Base-by-base conservation (phyloP, 2,113 vertebrate genomes). In the Myxocyprinus asiaticus region DNA sequence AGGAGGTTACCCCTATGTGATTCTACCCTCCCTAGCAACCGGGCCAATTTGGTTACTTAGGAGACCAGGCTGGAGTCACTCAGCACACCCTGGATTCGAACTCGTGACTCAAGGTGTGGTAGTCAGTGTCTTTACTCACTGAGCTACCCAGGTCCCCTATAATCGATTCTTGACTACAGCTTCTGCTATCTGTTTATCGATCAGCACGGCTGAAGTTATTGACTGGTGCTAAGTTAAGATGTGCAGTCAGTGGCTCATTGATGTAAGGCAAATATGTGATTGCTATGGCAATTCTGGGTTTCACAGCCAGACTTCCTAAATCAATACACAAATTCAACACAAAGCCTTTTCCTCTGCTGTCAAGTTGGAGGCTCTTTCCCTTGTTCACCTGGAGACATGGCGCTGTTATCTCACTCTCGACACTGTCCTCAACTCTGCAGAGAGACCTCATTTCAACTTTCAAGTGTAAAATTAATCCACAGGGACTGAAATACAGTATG, bases 281-380 rank as follows among this genome's bases (percentile, higher is more conserved):
- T 74, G 58, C 71, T 74, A 58, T 22, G 15, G 71, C 59, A 14
- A 50, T 63, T 17, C 15, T 50, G 44, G 71, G 15, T 56, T 74
- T 48, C 71, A 74, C 6, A 47, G 45, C 17, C 71, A 74, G 45
- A 63, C 43, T 61, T 72, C 55, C n/a, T 6, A 7, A 59, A 72
- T 72, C 55, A 61, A 72, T 72, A n/a, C 11, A 72, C 70, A 59
- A 59, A 59, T 72, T 72, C 70, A 72, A 59, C 70, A 59, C 71
- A 63, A 74, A 50, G 58, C 17, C 44, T 63, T 61, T 72, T 45
- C 69, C 10, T 62, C 10, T 74, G 71, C 0, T 15, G 45, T 62
- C 58, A 7, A 33, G 22, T 33, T 33, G 22, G 9, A 72, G 15
- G 55, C 43, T 17, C 55, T 47, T 72, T 59, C 43, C 1, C 43